Base-by-base conservation (phyloP, 2,888 invertebrate genomes). In the Eudemis profundana region DNA sequence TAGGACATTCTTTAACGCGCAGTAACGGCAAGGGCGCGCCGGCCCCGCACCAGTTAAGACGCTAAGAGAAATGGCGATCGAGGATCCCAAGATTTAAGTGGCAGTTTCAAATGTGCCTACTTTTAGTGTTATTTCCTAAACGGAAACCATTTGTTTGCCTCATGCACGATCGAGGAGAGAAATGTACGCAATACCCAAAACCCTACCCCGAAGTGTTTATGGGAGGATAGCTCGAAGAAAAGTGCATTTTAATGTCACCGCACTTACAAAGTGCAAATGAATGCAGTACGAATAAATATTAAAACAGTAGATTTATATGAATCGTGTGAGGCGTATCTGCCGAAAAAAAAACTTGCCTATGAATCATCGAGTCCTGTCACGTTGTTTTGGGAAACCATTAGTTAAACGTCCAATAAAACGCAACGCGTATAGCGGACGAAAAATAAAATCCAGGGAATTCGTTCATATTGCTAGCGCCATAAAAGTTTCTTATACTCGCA, bases 91-190 rank as follows among this genome's bases (percentile, higher is more conserved):
- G 90, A 90, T 90, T 90, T 90, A 90, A 89, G 87, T 87, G 89
- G 87, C 89, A 90, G 85, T 90, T 88, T 87, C 89, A 87, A 90
- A 90, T 87, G 89, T 85, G 90, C 90, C 88, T 90, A 90, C 90
- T 90, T 89, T 90, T 89, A 90, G 89, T 89, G 87, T 90, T 90
- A 90, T 90, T 88, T 89, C 89, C 88, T 88, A 87, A 89, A 86
- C 89, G 90, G 88, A 89, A 89, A 81, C 87, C 86, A 89, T 90
- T 91, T 89, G 87, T 90, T 89, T 86, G 85, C 82, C 83, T 84
- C 86, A 81, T 85, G 84, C 78, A 81, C 87, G 85, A 89, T 88
- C 78, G 83, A 74, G 78, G 77, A 85, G 85, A 85, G 82, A 85
- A 84, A 86, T 84, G 79, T 83, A 79, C 79, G 82, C 79, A 82